These are phyloP conservation scores for Axea sp. DNA, from an alignment of 2,888 invertebrate species.

Conservation along the genomic window DNA sequence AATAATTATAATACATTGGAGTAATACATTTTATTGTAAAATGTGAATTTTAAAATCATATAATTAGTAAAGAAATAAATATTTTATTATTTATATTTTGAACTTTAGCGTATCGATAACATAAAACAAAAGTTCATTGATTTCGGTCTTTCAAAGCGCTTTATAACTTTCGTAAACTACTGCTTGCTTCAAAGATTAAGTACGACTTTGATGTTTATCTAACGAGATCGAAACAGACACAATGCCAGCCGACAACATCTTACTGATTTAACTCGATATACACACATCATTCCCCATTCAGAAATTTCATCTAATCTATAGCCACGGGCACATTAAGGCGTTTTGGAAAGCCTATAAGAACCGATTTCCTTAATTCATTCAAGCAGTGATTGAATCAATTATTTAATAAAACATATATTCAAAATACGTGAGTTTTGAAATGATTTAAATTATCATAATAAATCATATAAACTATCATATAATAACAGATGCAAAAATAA, in stretches of 20 bases:
- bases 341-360: constrained; percentile 13
- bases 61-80: too few species aligned
- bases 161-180: neutral
- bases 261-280: constrained; percentile 32
- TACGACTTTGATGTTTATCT: constrained; percentile 31
- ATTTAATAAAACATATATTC: neutral
- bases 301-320: constrained; percentile 35
- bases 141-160: constrained; percentile 3
- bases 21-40: too few species aligned
- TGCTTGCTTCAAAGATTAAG: constrained; percentile 6
- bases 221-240: constrained; percentile 37
- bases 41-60: too few species aligned
- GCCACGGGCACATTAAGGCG: constrained; percentile 13
- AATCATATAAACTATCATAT: too few species aligned
- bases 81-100: too few species aligned
- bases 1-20: too few species aligned
- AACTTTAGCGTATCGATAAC: too few species aligned
- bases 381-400: constrained; percentile 7
- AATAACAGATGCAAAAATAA: too few species aligned
- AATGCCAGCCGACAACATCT: constrained; percentile 32
- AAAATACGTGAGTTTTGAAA: too few species aligned
- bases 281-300: constrained; percentile 24
- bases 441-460: too few species aligned
- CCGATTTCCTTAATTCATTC: constrained; percentile 20
- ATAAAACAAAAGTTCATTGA: neutral